These are phyloP conservation scores for Trachelus tabidus DNA, from an alignment of 2,888 invertebrate species.

Conservation along the genomic window DNA sequence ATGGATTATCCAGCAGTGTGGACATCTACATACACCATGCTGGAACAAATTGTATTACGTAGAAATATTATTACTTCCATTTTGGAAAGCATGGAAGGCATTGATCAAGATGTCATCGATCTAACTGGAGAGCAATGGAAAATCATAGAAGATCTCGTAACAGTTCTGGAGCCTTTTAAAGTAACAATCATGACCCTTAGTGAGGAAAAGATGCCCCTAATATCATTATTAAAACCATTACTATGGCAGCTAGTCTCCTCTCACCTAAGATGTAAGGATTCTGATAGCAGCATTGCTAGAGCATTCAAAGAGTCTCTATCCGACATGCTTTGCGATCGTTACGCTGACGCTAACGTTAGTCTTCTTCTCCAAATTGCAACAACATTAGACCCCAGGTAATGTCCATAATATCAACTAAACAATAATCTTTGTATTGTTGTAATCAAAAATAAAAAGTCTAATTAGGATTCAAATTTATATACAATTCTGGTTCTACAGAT, in stretches of 20 bases:
- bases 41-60: conserved; percentile 62
- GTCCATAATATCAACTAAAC: not conserved
- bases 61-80: conserved; percentile 57
- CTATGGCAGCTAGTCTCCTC: conserved; percentile 67
- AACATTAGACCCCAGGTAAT: conserved; percentile 65
- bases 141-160: conserved; percentile 64
- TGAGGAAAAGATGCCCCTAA: conserved; percentile 67
- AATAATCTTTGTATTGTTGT: not conserved
- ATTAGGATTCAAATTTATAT: not conserved
- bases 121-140: conserved; percentile 64
- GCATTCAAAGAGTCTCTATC: conserved; percentile 63
- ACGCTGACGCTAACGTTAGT: conserved; percentile 60
- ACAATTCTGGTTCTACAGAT: conserved; percentile 41
- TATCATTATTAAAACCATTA: conserved; percentile 68
- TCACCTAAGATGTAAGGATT: conserved; percentile 64
- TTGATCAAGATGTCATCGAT: conserved; percentile 56
- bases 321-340: conserved; percentile 61
- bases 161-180: conserved; percentile 67
- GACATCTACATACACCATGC: conserved; percentile 67
- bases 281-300: conserved; percentile 58
- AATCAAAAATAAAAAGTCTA: not conserved
- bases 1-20: conserved; percentile 64
- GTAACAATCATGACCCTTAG: conserved; percentile 67
- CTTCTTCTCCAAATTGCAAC: conserved; percentile 66
- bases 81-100: conserved; percentile 56